phyloP scores from a whole-genome alignment of 2,888 invertebrate genomes.

The Acleris sparsana region DNA sequence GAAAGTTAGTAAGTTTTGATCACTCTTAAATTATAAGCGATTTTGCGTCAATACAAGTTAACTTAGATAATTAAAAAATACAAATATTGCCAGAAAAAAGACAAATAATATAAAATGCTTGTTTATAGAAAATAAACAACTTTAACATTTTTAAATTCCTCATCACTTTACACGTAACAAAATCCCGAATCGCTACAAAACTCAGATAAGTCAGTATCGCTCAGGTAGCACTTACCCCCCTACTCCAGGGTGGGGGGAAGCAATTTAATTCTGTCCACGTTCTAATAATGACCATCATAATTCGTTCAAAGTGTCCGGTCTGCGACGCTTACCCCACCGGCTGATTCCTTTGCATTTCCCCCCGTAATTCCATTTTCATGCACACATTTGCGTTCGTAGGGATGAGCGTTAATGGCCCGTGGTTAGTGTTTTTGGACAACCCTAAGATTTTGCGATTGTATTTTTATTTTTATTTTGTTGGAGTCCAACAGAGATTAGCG shows the following conservation, averaged over 20 bases:
- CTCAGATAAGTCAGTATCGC: conserved; percentile 74
- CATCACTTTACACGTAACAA: too few species aligned
- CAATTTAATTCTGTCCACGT: conserved; percentile 86
- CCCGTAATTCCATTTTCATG: conserved; percentile 81
- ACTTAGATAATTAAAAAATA: too few species aligned
- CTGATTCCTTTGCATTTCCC: conserved; percentile 82
- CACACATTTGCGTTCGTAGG: conserved; percentile 67
- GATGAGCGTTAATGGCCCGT: conserved; percentile 12
- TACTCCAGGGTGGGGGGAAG: conserved; percentile 65
- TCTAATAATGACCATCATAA: conserved; percentile 86
- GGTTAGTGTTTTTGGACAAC: conserved; percentile 4
- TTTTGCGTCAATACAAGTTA: too few species aligned
- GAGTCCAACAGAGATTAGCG: too few species aligned
- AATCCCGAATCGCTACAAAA: conserved; percentile 25
- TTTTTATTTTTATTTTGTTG: background rate
- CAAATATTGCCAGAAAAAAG: too few species aligned
- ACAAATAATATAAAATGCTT: too few species aligned
- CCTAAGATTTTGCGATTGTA: background rate
- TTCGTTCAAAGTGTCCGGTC: conserved; percentile 85
- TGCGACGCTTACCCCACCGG: conserved; percentile 75
- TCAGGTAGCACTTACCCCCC: conserved; percentile 80
- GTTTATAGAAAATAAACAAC: too few species aligned
- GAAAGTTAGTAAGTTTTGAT: too few species aligned
- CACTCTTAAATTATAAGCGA: too few species aligned
- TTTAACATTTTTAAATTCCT: too few species aligned